These are phyloP conservation scores for Uria lomvia DNA, from an alignment of 2,113 vertebrate species.

Conservation along the genomic window DNA sequence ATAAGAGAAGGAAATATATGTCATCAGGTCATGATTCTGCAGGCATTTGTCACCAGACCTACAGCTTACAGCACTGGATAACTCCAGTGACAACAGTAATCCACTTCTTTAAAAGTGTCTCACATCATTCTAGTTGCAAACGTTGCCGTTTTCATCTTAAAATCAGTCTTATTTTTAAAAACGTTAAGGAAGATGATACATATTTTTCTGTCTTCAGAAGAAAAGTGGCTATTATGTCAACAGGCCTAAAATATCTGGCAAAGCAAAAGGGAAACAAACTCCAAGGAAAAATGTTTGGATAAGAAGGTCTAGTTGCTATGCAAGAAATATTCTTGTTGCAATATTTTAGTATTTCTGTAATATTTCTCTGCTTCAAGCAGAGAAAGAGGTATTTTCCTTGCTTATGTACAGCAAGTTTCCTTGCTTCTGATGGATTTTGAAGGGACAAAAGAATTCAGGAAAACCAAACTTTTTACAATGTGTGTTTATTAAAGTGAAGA, in stretches of 20 bases:
- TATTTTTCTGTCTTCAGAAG: not conserved
- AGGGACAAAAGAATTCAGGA: not conserved
- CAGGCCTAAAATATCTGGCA: not conserved
- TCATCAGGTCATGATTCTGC: not conserved
- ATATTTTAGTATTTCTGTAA: not conserved
- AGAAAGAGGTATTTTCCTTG: not conserved
- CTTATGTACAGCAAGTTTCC: not conserved
- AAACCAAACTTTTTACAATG: not conserved
- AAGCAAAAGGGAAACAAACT: not conserved
- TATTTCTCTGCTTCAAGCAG: not conserved
- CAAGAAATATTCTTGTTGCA: not conserved
- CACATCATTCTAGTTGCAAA: not conserved
- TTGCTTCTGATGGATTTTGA: not conserved
- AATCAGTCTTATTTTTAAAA: not conserved
- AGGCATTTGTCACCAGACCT: not conserved
- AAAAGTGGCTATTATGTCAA: not conserved
- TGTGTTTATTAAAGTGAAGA: not conserved
- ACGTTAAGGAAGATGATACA: not conserved
- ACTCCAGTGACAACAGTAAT: not conserved
- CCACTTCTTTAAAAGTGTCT: not conserved
- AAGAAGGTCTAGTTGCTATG: not conserved
- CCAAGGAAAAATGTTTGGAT: not conserved
- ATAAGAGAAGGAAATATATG: not conserved
- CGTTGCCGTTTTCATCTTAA: not conserved
- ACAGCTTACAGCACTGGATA: not conserved